Percentiles rank a stretch among this genome's conserved stretches.
These are phyloP conservation scores for Ophioninae sp. DNA, from an alignment of 2,888 invertebrate genomes.

Conservation along the genomic window DNA sequence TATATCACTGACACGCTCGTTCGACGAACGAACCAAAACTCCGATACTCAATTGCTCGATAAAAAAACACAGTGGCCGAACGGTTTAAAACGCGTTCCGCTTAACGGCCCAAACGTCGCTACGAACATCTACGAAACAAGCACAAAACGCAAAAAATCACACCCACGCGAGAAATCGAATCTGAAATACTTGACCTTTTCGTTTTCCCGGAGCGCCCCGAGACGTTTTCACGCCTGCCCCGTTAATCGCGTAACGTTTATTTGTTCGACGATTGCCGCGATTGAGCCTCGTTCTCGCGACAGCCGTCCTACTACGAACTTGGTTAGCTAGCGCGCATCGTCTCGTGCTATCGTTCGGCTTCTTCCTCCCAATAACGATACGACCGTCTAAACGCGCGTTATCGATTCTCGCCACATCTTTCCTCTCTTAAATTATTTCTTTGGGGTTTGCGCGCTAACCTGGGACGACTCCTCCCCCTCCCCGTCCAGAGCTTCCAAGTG, in stretches of 20 bases:
- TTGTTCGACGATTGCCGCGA: conserved; percentile 9
- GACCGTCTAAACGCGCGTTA: conserved; percentile 16
- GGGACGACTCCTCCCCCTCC: conserved; percentile 79
- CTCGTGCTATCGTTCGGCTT: conserved; percentile 34
- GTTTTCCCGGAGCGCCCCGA: conserved; percentile 60
- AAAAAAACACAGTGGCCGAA: not conserved
- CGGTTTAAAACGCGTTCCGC: not conserved
- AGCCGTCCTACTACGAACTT: conserved; percentile 8
- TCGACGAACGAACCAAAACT: not conserved
- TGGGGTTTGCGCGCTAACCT: conserved; percentile 79
- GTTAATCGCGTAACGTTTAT: conserved; percentile 1
- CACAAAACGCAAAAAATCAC: conserved; percentile 41
- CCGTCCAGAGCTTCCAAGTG: conserved; percentile 77
- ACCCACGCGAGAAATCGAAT: conserved; percentile 50
- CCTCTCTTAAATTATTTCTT: conserved; percentile 67
- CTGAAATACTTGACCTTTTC: conserved; percentile 79
- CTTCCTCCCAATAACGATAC: conserved; percentile 21
- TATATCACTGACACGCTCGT: not conserved
- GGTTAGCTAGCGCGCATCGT: conserved; percentile 30
- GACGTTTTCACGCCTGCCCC: conserved; percentile 8
- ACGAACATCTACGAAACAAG: not conserved
- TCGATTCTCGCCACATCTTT: conserved; percentile 17
- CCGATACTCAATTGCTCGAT: not conserved
- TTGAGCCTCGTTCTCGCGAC: conserved; percentile 32
- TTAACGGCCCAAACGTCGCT: not conserved